Base-by-base conservation (phyloP, 2,113 vertebrate genomes). In the Ancistrus triradiatus region DNA sequence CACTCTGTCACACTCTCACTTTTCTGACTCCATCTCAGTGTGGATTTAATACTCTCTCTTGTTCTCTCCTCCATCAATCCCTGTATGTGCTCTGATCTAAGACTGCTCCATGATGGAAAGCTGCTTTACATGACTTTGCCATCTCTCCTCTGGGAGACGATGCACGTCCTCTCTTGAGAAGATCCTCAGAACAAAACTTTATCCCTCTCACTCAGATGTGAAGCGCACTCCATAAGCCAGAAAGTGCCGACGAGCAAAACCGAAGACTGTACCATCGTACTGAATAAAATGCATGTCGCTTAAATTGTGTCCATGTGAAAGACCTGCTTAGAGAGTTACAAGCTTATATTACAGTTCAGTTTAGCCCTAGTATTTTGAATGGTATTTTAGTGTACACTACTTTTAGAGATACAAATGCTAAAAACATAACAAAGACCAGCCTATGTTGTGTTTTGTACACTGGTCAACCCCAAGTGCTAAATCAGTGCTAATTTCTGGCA, bases 121-220 rank as follows among this genome's bases (percentile, higher is more conserved):
- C 84, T 69, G 77, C 82, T 73, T 75, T 81, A 72, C 77, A 79
- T 81, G 77, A 82, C 27, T 81, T 84, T 78, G 80, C 77, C 77
- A 68, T 80, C 77, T 83, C 81, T 81, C 79, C 74, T 81, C 65
- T 66, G 27, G 28, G 50, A 56, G 63, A 58, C 48, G 55, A 70
- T 24, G 28, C 59, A 47, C 17, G 44, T 33, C 27, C 31, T 31
- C 50, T 57, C 17, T 58, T 38, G 19, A 8, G 19, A 56, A 21
- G 53, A 53, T 42, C 46, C 66, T 47, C 42, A 55, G 31, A 64
- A 67, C 74, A 77, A 76, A 79, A 84, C 79, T 79, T 82, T 75
- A 85, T 86, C 84, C 81, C 77, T 78, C 38, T 80, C 77, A 79
- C 79, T 37, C 24, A 78, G 75, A 48, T 35, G 17, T 15, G 21